Percentiles rank a stretch among this genome's conserved stretches.
phyloP scores from a whole-genome alignment of 2,797 vertebrate genomes.

The Schizopygopsis malacanthus region DNA sequence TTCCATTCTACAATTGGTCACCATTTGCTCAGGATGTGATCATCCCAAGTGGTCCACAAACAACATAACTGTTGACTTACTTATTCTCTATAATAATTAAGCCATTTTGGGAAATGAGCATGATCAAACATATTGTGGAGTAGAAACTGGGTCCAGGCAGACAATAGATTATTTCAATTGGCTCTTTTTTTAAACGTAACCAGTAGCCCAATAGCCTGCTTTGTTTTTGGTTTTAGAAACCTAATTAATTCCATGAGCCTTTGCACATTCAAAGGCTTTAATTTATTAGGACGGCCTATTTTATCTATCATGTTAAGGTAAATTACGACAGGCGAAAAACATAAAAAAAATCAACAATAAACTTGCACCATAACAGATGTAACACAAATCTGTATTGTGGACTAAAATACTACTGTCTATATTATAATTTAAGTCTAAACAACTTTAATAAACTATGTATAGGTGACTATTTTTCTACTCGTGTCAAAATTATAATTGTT shows the following conservation, averaged over 20 bases:
- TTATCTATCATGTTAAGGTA: not conserved
- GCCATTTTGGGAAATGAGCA: no score
- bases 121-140: no score
- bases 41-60: no score
- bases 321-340: not conserved
- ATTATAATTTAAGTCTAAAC: not conserved
- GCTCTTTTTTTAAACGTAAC: not conserved
- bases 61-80: no score
- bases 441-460: not conserved
- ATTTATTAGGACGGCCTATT: not conserved
- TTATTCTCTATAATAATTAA: no score
- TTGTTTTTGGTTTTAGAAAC: not conserved
- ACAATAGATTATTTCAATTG: no score
- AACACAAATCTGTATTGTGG: not conserved
- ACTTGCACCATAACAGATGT: no score
- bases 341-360: not conserved
- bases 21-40: no score
- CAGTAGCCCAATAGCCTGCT: not conserved
- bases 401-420: not conserved
- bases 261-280: not conserved
- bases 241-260: not conserved
- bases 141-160: no score
- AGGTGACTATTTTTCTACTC: not conserved
- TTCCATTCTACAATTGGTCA: no score
- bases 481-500: not conserved